A percentile compares a stretch with the other conserved stretches of the same genome.
phyloP scores from a whole-genome alignment of 2,888 invertebrate genomes.

The Xestia ashworthii region DNA sequence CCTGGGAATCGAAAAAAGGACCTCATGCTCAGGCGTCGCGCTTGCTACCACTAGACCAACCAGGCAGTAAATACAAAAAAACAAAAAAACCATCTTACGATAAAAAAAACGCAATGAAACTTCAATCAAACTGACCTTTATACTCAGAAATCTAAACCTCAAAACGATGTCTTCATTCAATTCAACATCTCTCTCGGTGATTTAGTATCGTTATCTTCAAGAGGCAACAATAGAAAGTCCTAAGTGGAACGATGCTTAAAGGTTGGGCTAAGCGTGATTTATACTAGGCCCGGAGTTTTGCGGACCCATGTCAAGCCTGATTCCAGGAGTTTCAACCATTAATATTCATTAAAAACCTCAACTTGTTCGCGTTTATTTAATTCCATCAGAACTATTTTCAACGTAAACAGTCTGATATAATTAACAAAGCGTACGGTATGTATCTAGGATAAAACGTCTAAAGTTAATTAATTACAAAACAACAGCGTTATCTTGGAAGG shows the following conservation, averaged over 20 bases:
- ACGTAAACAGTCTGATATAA: conserved; percentile 49
- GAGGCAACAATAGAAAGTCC: conserved; percentile 69
- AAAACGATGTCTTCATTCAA: conserved; percentile 47
- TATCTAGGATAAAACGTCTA: conserved; percentile 44
- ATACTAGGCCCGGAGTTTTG: conserved; percentile 79
- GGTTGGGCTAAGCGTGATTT: conserved; percentile 83
- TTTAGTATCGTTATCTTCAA: conserved; percentile 61
- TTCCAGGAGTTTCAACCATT: conserved; percentile 84
- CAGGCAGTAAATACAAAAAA: too few species aligned
- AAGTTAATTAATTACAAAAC: conserved; percentile 56
- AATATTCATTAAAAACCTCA: conserved; percentile 86
- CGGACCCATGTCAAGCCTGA: conserved; percentile 83
- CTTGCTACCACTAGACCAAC: too few species aligned
- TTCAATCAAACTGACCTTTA: not conserved
- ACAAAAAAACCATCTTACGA: too few species aligned
- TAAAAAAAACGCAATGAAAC: not conserved
- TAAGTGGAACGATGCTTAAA: conserved; percentile 74
- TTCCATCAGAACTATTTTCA: conserved; percentile 77
- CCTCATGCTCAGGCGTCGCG: too few species aligned
- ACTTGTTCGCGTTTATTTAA: conserved; percentile 84
- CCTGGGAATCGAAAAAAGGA: too few species aligned
- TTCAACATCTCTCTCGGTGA: conserved; percentile 34
- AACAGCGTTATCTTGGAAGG: conserved; percentile 37
- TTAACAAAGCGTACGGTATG: conserved; percentile 38
- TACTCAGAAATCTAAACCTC: conserved; percentile 5